Percentiles rank a stretch among this genome's conserved stretches.
phyloP scores from a whole-genome alignment of 2,888 invertebrate species.

The Salpingus planirostris region DNA sequence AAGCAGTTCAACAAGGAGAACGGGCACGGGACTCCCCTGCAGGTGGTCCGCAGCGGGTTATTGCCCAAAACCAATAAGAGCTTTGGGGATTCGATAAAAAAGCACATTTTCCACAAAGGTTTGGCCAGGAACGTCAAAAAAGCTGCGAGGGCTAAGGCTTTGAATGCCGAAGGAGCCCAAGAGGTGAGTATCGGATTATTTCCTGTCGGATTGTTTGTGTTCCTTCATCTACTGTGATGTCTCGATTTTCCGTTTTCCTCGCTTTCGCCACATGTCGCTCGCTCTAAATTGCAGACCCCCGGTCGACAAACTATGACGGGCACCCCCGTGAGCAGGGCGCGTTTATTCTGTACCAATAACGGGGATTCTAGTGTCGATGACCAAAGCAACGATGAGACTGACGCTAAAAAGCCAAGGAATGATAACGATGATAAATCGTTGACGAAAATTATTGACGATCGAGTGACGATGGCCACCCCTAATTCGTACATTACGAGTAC shows the following conservation, averaged over 20 bases:
- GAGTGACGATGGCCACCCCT: too few species aligned
- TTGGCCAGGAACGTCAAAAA: conserved; percentile 31
- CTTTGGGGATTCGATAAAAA: conserved; percentile 75
- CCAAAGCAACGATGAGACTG: conserved; percentile 21
- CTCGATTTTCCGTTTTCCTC: background rate
- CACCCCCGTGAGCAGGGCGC: conserved; percentile 29
- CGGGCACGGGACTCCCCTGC: conserved; percentile 71
- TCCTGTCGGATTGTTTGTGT: too few species aligned
- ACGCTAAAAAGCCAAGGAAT: conserved; percentile 19
- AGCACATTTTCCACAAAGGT: conserved; percentile 69
- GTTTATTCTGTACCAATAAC: conserved; percentile 38
- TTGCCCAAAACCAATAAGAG: conserved; percentile 53
- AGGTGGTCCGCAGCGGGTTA: conserved; percentile 51
- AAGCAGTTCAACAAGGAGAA: conserved; percentile 86
- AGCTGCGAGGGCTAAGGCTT: too few species aligned
- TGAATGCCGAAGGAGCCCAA: too few species aligned
- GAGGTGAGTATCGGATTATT: background rate
- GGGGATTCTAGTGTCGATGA: conserved; percentile 34
- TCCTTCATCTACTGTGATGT: too few species aligned
- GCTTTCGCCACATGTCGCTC: background rate
- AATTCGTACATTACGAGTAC: conserved; percentile 37
- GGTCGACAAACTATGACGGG: too few species aligned
- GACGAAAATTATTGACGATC: too few species aligned
- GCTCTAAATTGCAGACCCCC: background rate
- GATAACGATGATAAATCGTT: background rate